Conservation (phyloP, 2,888 invertebrate species). For the Lasioglossum villosulum region DNA sequence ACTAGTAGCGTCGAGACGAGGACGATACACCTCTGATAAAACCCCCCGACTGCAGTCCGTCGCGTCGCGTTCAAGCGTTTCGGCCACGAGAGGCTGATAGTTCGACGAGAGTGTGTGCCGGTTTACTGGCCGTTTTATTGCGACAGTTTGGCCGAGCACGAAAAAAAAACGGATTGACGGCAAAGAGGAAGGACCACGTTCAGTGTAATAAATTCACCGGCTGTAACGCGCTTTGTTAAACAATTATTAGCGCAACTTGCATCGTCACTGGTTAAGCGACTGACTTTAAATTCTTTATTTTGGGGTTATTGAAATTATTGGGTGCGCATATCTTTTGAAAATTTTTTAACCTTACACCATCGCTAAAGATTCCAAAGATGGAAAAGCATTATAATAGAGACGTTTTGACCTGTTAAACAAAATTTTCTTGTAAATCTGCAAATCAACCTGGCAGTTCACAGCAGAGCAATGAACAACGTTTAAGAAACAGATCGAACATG, state of each 20-base stretch:
- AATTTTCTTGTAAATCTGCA: background rate
- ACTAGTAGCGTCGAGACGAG: constrained; percentile 2
- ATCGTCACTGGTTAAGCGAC: background rate
- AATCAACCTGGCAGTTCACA: background rate
- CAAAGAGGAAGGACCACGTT: constrained; percentile 43
- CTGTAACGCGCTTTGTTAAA: constrained; percentile 44
- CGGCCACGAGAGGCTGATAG: constrained; percentile 34
- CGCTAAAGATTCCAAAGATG: too few species aligned
- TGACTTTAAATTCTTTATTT: background rate
- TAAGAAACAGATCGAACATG: background rate
- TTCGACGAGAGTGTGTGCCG: constrained; percentile 30
- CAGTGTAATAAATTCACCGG: constrained; percentile 54
- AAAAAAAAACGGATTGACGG: constrained; percentile 47
- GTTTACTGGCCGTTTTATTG: constrained; percentile 66
- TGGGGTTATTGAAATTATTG: background rate
- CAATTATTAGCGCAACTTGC: background rate
- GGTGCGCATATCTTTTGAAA: background rate
- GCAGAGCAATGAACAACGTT: background rate
- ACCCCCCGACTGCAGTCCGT: background rate
- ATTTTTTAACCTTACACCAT: background rate
- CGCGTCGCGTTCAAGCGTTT: constrained; percentile 21
- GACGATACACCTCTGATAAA: constrained; percentile 13
- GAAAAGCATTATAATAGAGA: background rate
- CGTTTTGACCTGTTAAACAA: background rate
- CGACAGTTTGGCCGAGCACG: constrained; percentile 49